Conservation (phyloP, 2,113 vertebrate species). For the Siphamia tubifer region DNA sequence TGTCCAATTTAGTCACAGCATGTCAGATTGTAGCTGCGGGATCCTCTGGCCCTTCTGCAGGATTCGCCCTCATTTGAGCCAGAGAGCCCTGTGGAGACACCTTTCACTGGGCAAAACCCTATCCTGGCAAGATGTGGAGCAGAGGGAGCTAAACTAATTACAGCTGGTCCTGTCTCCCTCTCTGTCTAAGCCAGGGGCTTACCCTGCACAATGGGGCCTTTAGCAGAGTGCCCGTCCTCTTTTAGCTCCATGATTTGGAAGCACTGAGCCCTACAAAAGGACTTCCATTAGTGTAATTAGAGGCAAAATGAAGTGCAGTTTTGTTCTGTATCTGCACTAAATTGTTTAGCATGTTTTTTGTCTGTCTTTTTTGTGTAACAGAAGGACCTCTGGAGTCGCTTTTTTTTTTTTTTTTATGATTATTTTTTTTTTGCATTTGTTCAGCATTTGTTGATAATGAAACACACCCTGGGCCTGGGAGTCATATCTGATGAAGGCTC, state of each 20-base stretch:
- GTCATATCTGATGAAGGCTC: conserved; percentile 28
- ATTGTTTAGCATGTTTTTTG: conserved; percentile 51
- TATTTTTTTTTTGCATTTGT: conserved; percentile 40
- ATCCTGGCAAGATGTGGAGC: conserved; percentile 66
- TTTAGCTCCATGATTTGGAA: conserved; percentile 57
- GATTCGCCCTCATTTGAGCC: conserved; percentile 45
- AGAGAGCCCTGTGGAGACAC: conserved; percentile 64
- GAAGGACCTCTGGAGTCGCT: conserved; percentile 36
- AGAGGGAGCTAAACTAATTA: conserved; percentile 78
- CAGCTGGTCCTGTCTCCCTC: conserved; percentile 55
- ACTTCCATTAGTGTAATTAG: conserved; percentile 81
- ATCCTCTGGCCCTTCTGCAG: conserved; percentile 22
- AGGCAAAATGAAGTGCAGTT: conserved; percentile 74
- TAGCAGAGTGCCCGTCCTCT: conserved; percentile 60
- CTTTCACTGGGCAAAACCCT: conserved; percentile 66
- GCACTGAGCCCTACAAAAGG: conserved; percentile 60
- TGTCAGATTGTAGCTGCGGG: conserved; percentile 37
- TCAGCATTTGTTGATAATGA: conserved; percentile 50
- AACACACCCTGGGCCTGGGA: conserved; percentile 25
- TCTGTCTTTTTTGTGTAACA: conserved; percentile 13
- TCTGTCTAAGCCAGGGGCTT: conserved; percentile 68
- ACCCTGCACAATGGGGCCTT: conserved; percentile 74
- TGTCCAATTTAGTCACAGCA: conserved; percentile 56
- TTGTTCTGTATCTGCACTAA: conserved; percentile 59
- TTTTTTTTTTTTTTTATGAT: conserved; percentile 8